Conservation (phyloP, 64 coral and sea anemone genomes). For the Anthopleura sola region DNA sequence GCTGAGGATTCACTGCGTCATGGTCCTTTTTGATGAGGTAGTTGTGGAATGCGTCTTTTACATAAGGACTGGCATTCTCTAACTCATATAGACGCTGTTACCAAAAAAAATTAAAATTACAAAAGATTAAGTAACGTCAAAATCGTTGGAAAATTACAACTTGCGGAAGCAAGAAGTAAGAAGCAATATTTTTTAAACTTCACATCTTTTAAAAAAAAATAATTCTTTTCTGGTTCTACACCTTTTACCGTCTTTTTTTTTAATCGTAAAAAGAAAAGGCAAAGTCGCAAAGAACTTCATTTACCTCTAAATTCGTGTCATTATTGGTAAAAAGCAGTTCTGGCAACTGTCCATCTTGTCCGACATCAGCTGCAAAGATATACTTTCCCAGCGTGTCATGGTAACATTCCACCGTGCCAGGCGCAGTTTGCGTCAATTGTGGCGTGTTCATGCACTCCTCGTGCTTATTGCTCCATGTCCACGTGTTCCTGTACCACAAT, state of each 20-base stretch:
- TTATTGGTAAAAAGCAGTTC: slow-evolving; percentile 93
- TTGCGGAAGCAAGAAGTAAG: too few relatives aligned
- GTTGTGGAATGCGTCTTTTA: slow-evolving; percentile 95
- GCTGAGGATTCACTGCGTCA: slow-evolving; percentile 72
- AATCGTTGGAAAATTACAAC: too few relatives aligned
- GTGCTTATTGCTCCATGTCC: slow-evolving; percentile 91
- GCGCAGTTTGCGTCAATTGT: slow-evolving; percentile 53
- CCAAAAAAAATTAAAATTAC: background rate
- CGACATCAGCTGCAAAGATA: slow-evolving; percentile 65
- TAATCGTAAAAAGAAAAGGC: background rate
- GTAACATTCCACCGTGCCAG: slow-evolving; percentile 49
- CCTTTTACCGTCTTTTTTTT: background rate
- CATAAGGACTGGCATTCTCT: slow-evolving; percentile 49
- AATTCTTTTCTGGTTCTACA: background rate
- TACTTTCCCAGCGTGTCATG: slow-evolving; percentile 88
- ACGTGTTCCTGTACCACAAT: slow-evolving; percentile 94
- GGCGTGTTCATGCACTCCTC: slow-evolving; percentile 84
- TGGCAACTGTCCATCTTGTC: slow-evolving; percentile 61
- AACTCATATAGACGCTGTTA: slow-evolving; percentile 50
- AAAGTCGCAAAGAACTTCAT: background rate
- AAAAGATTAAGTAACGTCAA: background rate
- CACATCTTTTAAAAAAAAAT: too few relatives aligned
- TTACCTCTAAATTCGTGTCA: slow-evolving; percentile 85
- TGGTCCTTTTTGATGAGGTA: slow-evolving; percentile 79
- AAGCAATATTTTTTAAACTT: too few relatives aligned